These are phyloP conservation scores for Triplophysa dalaica DNA, from an alignment of 2,113 vertebrate species.

Conservation along the genomic window DNA sequence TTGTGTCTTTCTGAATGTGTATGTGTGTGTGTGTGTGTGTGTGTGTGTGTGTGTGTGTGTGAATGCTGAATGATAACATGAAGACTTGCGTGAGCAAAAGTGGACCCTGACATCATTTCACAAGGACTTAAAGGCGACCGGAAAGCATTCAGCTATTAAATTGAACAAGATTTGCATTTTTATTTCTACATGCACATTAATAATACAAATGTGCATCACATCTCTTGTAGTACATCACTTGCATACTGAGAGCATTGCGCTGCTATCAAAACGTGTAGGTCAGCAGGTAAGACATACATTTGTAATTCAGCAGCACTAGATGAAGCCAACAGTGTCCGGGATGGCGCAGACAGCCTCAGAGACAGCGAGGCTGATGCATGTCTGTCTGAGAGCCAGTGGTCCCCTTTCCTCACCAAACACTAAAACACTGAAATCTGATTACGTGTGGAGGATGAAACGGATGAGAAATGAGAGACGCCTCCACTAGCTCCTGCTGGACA, in stretches of 20 bases:
- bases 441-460: constrained; percentile 24
- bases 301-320: constrained; percentile 9
- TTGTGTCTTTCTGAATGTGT: constrained; percentile 9
- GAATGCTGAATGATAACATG: constrained; percentile 35
- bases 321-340: not conserved
- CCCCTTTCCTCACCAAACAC: not conserved
- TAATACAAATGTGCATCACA: constrained; percentile 73
- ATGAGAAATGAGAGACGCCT: constrained; percentile 35
- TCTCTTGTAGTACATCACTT: constrained; percentile 57
- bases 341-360: not conserved
- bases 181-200: constrained; percentile 72
- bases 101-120: constrained; percentile 39
- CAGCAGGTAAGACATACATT: constrained; percentile 25
- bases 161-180: constrained; percentile 75
- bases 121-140: constrained; percentile 23
- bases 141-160: constrained; percentile 68
- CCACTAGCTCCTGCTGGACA: constrained; percentile 14
- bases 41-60: constrained; percentile 15
- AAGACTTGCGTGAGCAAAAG: not conserved
- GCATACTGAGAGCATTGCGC: constrained; percentile 2
- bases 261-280: not conserved
- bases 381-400: constrained; percentile 15
- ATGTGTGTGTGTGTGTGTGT: constrained; percentile 13
- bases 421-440: constrained; percentile 35
- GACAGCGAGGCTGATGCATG: not conserved